Conservation (phyloP, 2,888 invertebrate species). For the Sinohyriopsis cumingii region DNA sequence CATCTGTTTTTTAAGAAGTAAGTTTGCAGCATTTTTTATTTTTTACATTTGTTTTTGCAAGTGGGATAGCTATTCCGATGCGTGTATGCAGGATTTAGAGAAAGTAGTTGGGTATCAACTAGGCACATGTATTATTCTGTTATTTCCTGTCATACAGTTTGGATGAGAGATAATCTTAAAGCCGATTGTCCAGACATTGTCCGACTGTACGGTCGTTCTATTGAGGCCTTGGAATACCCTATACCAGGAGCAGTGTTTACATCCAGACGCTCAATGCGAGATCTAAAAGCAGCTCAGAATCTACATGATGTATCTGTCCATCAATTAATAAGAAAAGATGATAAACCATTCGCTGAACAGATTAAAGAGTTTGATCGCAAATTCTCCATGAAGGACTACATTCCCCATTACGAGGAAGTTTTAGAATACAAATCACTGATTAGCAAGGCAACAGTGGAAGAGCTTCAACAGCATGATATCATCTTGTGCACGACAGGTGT, state of each 20-base stretch:
- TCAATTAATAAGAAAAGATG: slow-evolving; percentile 41
- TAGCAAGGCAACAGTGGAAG: slow-evolving; percentile 36
- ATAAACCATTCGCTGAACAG: slow-evolving; percentile 21
- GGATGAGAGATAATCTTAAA: slow-evolving; percentile 23
- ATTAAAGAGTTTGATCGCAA: slow-evolving; percentile 22
- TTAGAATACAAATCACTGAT: slow-evolving; percentile 18
- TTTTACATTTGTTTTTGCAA: no score
- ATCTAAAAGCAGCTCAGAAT: slow-evolving; percentile 17
- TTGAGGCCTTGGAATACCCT: slow-evolving; percentile 46
- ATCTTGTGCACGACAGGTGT: slow-evolving; percentile 55
- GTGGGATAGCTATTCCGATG: no score
- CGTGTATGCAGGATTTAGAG: no score
- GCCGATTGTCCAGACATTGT: slow-evolving; percentile 38
- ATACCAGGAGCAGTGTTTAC: slow-evolving; percentile 35
- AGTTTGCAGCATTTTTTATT: no score
- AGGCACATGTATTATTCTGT: no score
- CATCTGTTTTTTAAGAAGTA: no score
- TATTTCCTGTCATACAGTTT: slow-evolving; percentile 7
- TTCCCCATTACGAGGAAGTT: slow-evolving; percentile 18
- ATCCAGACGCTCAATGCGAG: slow-evolving; percentile 5
- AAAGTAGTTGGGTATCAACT: no score
- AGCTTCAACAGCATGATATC: slow-evolving; percentile 41
- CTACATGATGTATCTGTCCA: slow-evolving; percentile 43
- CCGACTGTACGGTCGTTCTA: slow-evolving; percentile 47
- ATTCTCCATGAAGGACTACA: slow-evolving; percentile 20